Conservation (phyloP, 2,113 vertebrate species). For the Podilymbus podiceps region DNA sequence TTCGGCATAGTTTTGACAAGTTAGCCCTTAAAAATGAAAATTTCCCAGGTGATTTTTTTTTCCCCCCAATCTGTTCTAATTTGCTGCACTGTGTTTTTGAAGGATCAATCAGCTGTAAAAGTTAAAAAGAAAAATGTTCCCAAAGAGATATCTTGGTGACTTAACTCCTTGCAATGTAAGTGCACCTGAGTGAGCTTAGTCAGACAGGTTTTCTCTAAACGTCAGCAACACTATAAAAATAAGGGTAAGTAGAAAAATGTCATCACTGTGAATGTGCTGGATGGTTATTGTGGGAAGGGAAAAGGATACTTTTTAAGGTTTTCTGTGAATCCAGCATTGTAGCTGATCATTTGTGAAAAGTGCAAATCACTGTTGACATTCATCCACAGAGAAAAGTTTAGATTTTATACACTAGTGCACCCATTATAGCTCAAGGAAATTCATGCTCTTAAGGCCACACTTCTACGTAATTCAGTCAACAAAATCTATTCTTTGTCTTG, state of each 20-base stretch:
- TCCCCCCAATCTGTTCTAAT: fast-evolving
- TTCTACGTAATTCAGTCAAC: not conserved
- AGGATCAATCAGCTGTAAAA: not conserved
- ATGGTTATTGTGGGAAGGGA: not conserved
- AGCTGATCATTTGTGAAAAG: conserved; percentile 17
- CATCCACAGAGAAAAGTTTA: conserved; percentile 11
- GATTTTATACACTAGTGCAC: conserved; percentile 24
- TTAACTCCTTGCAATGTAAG: not conserved
- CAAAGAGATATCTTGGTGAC: not conserved
- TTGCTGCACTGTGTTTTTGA: not conserved
- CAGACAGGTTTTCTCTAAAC: not conserved
- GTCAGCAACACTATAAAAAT: not conserved
- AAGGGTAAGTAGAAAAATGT: not conserved
- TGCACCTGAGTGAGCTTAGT: not conserved
- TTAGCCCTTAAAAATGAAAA: not conserved
- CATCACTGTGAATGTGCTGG: not conserved
- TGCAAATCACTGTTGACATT: conserved; percentile 21
- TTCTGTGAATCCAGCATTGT: not conserved
- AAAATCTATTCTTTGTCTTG: not conserved
- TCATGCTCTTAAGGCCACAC: not conserved
- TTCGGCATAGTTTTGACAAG: not conserved
- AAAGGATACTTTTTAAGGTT: not conserved
- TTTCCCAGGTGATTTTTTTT: not conserved
- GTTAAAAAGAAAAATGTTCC: not conserved
- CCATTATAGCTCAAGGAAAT: conserved; percentile 11